Conservation (phyloP, 2,888 invertebrate genomes). For the Subacronicta megacephala region DNA sequence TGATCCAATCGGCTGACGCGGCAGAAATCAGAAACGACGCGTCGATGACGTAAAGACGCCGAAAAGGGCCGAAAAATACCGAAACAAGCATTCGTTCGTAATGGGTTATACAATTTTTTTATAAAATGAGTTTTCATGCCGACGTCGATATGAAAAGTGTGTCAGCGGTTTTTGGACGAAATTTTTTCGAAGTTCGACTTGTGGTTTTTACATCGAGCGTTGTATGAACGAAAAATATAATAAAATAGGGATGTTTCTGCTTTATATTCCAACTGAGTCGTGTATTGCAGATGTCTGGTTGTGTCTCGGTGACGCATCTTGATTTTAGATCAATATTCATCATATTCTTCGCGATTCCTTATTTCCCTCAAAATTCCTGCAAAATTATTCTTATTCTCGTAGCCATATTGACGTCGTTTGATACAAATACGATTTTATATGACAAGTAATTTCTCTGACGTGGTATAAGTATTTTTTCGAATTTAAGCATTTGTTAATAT, state of each 20-base stretch:
- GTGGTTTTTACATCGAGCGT: conserved; percentile 24
- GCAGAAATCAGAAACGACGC: conserved; percentile 44
- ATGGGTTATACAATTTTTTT: conserved; percentile 44
- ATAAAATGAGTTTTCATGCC: conserved; percentile 48
- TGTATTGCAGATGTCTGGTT: conserved; percentile 8
- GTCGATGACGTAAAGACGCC: conserved; percentile 44
- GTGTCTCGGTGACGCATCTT: conserved; percentile 1
- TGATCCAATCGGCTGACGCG: conserved; percentile 40
- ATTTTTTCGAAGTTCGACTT: conserved; percentile 33
- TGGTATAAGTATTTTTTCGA: too few species aligned
- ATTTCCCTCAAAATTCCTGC: neutral
- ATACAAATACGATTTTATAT: neutral
- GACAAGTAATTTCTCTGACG: too few species aligned
- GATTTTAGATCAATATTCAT: conserved; percentile 7
- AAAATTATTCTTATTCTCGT: neutral
- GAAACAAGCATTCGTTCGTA: conserved; percentile 41
- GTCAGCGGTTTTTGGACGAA: conserved; percentile 42
- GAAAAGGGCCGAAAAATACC: conserved; percentile 29
- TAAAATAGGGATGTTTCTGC: conserved; percentile 21
- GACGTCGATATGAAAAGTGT: conserved; percentile 40
- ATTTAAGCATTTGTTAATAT: too few species aligned
- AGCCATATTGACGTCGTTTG: too few species aligned
- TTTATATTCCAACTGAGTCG: conserved; percentile 39
- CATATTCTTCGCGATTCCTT: neutral
- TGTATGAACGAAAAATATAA: conserved; percentile 9